Percentiles rank a stretch among this genome's conserved stretches.
Conservation (phyloP, 2,113 vertebrate species). For the Acanthisitta chloris region DNA sequence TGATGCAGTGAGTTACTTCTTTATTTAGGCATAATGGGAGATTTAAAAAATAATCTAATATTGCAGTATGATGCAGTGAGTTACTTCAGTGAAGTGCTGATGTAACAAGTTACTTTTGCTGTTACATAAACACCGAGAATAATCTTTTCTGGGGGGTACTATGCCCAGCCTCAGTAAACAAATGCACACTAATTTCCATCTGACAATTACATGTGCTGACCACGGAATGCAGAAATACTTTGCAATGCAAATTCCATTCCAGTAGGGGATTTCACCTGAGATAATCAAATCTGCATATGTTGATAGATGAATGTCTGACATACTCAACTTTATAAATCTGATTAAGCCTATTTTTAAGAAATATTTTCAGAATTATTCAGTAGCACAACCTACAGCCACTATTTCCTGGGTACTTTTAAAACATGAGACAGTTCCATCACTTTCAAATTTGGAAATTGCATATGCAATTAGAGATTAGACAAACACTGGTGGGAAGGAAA, state of each 20-base stretch:
- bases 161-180: background rate
- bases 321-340: background rate
- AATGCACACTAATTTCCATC: background rate
- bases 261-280: background rate
- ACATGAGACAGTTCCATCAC: background rate
- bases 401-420: background rate
- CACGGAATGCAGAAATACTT: background rate
- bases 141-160: background rate
- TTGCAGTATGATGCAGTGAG: background rate
- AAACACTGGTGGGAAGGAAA: background rate
- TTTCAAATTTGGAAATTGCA: background rate
- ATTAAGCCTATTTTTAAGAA: background rate
- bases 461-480: background rate
- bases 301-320: background rate
- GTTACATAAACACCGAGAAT: background rate
- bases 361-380: background rate
- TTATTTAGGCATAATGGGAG: too few species aligned
- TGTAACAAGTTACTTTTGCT: background rate
- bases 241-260: background rate
- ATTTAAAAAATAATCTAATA: background rate
- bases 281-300: background rate
- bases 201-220: background rate
- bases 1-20: background rate
- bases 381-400: background rate
- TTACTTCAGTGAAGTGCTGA: background rate